phyloP scores from a whole-genome alignment of 2,888 invertebrate genomes.

The Theretra japonica region DNA sequence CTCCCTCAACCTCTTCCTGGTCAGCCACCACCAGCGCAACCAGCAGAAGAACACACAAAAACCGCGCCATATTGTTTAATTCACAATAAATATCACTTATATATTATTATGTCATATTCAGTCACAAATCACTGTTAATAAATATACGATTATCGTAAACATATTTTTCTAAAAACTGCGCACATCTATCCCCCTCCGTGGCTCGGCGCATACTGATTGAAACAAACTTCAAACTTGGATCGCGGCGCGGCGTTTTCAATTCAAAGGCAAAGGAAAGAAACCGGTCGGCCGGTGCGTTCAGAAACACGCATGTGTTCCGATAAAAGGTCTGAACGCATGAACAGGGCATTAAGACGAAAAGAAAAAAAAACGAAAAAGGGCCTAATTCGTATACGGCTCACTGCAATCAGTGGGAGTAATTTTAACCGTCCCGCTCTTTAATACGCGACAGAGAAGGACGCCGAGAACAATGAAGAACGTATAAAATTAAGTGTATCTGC shows the following conservation, averaged over 20 bases:
- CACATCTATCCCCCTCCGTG: slow-evolving; percentile 52
- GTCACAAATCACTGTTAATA: slow-evolving; percentile 67
- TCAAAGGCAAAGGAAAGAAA: slow-evolving; percentile 77
- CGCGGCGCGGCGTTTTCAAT: slow-evolving; percentile 67
- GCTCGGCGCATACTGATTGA: slow-evolving; percentile 71
- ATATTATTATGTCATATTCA: slow-evolving; percentile 65
- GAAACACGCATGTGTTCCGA: slow-evolving; percentile 79
- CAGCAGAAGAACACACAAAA: slow-evolving; percentile 67
- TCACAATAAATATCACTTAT: slow-evolving; percentile 58
- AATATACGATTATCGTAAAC: slow-evolving; percentile 70
- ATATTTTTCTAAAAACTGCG: slow-evolving; percentile 49
- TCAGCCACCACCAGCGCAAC: slow-evolving; percentile 73
- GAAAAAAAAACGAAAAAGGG: slow-evolving; percentile 69
- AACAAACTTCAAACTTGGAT: slow-evolving; percentile 50
- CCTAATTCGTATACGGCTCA: slow-evolving; percentile 82
- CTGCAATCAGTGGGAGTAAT: slow-evolving; percentile 81
- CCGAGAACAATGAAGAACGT: slow-evolving; percentile 67
- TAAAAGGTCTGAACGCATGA: slow-evolving; percentile 81
- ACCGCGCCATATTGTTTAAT: slow-evolving; percentile 69
- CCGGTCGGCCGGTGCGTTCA: slow-evolving; percentile 77
- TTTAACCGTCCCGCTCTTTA: slow-evolving; percentile 63
- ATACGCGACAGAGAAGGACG: slow-evolving; percentile 51
- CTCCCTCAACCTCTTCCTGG: slow-evolving; percentile 76
- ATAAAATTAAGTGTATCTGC: slow-evolving; percentile 79
- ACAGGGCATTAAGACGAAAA: slow-evolving; percentile 78